These are phyloP conservation scores for Petromus typicus DNA, from an alignment of 2,113 vertebrate species.

Conservation along the genomic window DNA sequence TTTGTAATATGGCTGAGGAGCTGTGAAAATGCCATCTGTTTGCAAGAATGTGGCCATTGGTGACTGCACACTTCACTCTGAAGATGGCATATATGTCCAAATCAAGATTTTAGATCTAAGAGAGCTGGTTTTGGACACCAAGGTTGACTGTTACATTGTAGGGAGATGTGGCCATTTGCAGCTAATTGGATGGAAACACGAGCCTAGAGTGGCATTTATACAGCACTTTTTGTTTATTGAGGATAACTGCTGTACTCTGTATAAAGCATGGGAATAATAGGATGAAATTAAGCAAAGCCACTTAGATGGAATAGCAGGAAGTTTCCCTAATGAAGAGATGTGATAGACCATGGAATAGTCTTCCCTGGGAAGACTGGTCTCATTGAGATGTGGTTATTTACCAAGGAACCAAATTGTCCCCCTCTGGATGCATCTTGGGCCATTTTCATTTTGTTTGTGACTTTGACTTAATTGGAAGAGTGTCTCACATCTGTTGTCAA, in stretches of 20 bases:
- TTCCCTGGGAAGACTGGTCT: slow-evolving; percentile 76
- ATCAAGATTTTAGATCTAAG: slow-evolving; percentile 58
- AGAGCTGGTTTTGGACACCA: slow-evolving; percentile 38
- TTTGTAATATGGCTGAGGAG: slow-evolving; percentile 65
- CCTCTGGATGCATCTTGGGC: slow-evolving; percentile 65
- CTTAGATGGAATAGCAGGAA: slow-evolving; percentile 80
- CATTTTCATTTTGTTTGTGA: slow-evolving; percentile 74
- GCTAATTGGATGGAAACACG: slow-evolving; percentile 55
- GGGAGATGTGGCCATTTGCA: slow-evolving; percentile 51
- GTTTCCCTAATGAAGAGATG: slow-evolving; percentile 77
- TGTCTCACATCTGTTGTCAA: slow-evolving; percentile 72
- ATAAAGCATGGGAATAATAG: slow-evolving; percentile 71
- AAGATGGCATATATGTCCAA: slow-evolving; percentile 47
- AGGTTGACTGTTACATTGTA: slow-evolving; percentile 39
- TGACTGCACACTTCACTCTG: slow-evolving; percentile 33
- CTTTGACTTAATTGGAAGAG: slow-evolving; percentile 77
- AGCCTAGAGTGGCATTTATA: slow-evolving; percentile 51
- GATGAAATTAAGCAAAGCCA: slow-evolving; percentile 78
- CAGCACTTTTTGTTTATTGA: slow-evolving; percentile 65
- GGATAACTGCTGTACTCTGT: slow-evolving; percentile 63
- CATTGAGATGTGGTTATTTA: slow-evolving; percentile 76
- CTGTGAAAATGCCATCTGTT: slow-evolving; percentile 75
- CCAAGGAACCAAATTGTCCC: slow-evolving; percentile 72
- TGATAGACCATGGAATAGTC: slow-evolving; percentile 80
- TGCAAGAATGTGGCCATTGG: slow-evolving; percentile 54